Evolutionary conservation across 2,797 vertebrate species (phyloP), one percentile per base, ranked within the genome.

Genomic region (Megaceryle alcyon): DNA sequence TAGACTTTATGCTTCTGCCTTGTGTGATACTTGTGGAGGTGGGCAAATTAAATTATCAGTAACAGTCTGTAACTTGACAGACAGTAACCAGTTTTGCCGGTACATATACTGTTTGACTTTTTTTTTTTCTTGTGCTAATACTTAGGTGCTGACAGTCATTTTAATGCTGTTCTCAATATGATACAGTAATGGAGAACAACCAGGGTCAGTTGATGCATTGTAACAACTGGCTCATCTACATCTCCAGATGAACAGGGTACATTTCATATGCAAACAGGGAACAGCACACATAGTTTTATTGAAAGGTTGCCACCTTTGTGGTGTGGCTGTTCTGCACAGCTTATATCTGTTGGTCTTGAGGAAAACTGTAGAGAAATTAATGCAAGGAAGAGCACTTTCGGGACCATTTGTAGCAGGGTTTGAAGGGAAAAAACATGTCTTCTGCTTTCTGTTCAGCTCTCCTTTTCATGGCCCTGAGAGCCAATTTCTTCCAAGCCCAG

Each of bases 261-360:
- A 7, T 16, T 49, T 57, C 33, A 57, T 26, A 68, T 0, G 1
- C 46, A 59, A 37, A 37, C 0, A 0, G 20, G 21, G 37, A 63
- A 51, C 41, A 39, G 56, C 60, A 46, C 15, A 2, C 28, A 70
- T 64, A 13, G 8, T 19, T 53, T 39, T 33, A 29, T 21, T 80
- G 53, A 46, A 83, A 83, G 39, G 22, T 76, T 80, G n/a, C 64
- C 9, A 13, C 15, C 44, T 53, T 21, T 53, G 13, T 41, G 26
- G 7, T 25, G 23, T 73, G 46, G 29, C 60, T 66, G 51, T 61
- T 80, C 53, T 73, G 48, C 60, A 31, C 48, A 68, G 43, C 48
- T 66, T 11, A 0, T 9, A 19, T 54, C 29, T 39, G 7, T 51
- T 73, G 65, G 28, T 41, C 33, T 79, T 0, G 3, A 70, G 35